phyloP scores from a whole-genome alignment of 2,113 vertebrate genomes.

The Abramis brama region DNA sequence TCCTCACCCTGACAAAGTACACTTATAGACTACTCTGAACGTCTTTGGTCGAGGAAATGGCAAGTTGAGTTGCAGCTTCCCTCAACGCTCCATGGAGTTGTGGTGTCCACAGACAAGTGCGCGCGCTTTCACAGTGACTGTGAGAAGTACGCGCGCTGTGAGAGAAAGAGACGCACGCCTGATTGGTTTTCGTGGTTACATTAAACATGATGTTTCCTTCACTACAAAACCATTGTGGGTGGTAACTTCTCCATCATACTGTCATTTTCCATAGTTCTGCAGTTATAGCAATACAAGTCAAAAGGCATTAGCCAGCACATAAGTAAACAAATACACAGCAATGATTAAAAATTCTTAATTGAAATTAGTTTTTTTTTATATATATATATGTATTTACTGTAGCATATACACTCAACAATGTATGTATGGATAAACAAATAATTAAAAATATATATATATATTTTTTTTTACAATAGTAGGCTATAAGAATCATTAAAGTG shows the following conservation, averaged over 20 bases:
- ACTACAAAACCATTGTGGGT: background rate
- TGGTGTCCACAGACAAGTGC: background rate
- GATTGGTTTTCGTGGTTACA: conserved; percentile 10
- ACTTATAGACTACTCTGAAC: background rate
- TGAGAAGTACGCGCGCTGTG: conserved; percentile 7
- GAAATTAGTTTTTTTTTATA: too few species aligned
- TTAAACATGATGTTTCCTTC: background rate
- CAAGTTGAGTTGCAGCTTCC: background rate
- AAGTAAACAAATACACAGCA: background rate
- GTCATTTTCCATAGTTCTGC: background rate
- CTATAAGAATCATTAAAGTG: too few species aligned
- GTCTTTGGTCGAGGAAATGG: background rate
- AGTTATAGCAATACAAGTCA: background rate
- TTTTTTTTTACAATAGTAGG: too few species aligned
- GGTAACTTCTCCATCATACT: background rate
- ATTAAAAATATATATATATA: too few species aligned
- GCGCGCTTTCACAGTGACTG: conserved; percentile 2
- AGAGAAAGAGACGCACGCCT: background rate
- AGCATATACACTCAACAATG: too few species aligned
- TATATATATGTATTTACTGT: too few species aligned
- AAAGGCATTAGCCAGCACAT: background rate
- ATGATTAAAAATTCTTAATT: background rate
- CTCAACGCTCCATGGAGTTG: background rate
- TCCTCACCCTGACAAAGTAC: background rate
- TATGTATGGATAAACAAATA: too few species aligned